Conservation (phyloP, 2,888 invertebrate genomes). For the Drosophila histrio region DNA sequence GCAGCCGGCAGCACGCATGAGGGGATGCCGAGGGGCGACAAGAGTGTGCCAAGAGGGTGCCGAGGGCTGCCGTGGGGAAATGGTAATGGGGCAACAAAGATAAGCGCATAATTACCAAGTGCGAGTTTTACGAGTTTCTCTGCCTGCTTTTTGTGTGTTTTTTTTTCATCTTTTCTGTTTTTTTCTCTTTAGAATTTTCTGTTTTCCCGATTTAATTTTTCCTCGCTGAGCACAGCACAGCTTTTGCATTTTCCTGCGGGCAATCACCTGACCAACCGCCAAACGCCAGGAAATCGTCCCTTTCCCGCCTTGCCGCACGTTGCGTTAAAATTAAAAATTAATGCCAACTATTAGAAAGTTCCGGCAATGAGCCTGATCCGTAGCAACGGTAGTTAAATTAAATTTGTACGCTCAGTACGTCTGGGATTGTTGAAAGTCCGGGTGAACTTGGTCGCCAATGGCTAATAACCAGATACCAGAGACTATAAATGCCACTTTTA, state of each 20-base stretch:
- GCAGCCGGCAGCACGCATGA: not conserved
- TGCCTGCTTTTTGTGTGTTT: not conserved
- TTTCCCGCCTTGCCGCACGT: not conserved
- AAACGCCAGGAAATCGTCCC: conserved; percentile 33
- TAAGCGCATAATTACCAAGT: conserved; percentile 69
- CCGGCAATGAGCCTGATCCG: conserved; percentile 20
- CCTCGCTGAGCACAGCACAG: conserved; percentile 2
- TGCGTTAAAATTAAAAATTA: conserved; percentile 65
- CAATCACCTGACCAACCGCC: conserved; percentile 34
- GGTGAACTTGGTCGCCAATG: conserved; percentile 1
- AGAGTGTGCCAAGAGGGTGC: too few relatives aligned
- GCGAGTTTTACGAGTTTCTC: conserved; percentile 27
- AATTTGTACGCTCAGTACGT: conserved; percentile 21
- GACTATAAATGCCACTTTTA: not conserved
- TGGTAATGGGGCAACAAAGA: conserved; percentile 55
- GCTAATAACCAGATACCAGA: conserved; percentile 5
- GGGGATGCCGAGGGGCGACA: not conserved
- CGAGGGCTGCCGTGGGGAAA: not conserved
- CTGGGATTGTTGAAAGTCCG: not conserved
- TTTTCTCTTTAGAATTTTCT: conserved; percentile 3
- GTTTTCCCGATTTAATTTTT: conserved; percentile 19
- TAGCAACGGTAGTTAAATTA: conserved; percentile 41
- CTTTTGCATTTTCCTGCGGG: conserved; percentile 27
- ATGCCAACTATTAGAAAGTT: conserved; percentile 55
- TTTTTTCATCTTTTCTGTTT: conserved; percentile 7